Evolutionary conservation across 2,888 invertebrate genomes (phyloP).

Genomic region (Calliopum simillimum): DNA sequence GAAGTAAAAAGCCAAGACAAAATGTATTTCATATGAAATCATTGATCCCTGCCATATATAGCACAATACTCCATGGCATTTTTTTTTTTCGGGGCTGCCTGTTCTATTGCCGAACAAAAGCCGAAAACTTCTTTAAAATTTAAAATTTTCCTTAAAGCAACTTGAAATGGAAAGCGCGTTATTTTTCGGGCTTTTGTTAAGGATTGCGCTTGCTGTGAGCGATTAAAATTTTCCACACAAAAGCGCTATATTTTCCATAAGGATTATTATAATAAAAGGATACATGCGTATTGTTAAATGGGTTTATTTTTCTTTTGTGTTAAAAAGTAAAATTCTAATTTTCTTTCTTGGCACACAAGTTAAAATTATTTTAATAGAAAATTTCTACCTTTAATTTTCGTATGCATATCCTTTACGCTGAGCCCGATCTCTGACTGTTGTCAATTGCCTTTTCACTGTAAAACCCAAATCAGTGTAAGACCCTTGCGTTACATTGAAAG

Average conservation of each 20-base stretch:
- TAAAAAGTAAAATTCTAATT: neutral
- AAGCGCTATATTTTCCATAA: conserved; percentile 3
- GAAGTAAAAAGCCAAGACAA: conserved; percentile 15
- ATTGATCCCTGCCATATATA: conserved; percentile 29
- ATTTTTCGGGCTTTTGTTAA: conserved; percentile 37
- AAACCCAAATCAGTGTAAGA: neutral
- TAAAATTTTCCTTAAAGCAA: conserved; percentile 34
- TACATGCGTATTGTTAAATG: neutral
- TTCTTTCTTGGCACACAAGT: neutral
- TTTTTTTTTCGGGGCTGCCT: conserved; percentile 7
- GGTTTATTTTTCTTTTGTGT: conserved; percentile 16
- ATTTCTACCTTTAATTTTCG: neutral
- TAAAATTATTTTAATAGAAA: neutral
- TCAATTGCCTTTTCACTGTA: neutral
- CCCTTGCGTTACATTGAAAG: neutral
- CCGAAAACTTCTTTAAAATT: conserved; percentile 32
- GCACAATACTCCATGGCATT: too few relatives aligned
- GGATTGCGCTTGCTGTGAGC: conserved; percentile 52
- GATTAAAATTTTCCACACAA: conserved; percentile 55
- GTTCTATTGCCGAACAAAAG: conserved; percentile 19
- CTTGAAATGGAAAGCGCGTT: conserved; percentile 22
- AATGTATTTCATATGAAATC: conserved; percentile 11
- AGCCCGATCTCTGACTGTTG: neutral
- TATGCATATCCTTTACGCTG: too few relatives aligned
- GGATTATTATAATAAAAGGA: neutral